These are phyloP conservation scores for Podocnemis expansa DNA, from an alignment of 2,113 vertebrate genomes.

Conservation along the genomic window DNA sequence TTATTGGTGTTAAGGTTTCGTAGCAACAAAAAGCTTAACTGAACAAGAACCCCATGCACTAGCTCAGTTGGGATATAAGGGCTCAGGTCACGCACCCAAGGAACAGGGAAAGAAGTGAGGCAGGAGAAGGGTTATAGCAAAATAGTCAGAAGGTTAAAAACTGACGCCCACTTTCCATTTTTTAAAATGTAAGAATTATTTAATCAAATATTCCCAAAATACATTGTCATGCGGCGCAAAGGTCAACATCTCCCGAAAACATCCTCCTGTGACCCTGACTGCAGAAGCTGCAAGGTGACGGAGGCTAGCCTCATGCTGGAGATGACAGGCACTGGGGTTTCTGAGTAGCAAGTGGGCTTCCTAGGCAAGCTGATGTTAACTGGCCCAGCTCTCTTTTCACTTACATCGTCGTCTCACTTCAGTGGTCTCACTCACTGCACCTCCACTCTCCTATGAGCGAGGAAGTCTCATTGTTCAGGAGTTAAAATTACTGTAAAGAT, in stretches of 20 bases:
- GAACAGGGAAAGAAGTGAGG: not conserved
- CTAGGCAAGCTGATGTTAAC: fast-evolving
- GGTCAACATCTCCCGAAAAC: no score
- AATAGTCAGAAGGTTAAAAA: not conserved
- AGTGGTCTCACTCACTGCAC: no score
- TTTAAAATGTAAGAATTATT: not conserved
- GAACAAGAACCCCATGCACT: fast-evolving
- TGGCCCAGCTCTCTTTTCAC: not conserved
- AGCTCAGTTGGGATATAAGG: not conserved
- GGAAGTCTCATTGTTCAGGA: not conserved
- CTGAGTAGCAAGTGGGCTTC: not conserved
- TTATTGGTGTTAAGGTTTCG: not conserved
- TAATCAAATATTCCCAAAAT: fast-evolving
- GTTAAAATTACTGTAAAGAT: not conserved
- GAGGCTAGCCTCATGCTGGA: fast-evolving
- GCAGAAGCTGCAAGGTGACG: fast-evolving
- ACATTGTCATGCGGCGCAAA: fast-evolving
- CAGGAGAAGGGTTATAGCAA: not conserved
- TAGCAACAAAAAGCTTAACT: not conserved
- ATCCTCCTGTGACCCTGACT: not conserved
- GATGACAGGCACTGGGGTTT: not conserved
- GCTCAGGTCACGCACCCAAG: not conserved
- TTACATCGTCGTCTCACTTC: fast-evolving
- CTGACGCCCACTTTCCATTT: not conserved
- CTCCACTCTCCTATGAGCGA: not conserved